Percentiles rank a stretch among this genome's conserved stretches.
phyloP scores from a whole-genome alignment of 2,888 invertebrate species.

The Thera britannica region DNA sequence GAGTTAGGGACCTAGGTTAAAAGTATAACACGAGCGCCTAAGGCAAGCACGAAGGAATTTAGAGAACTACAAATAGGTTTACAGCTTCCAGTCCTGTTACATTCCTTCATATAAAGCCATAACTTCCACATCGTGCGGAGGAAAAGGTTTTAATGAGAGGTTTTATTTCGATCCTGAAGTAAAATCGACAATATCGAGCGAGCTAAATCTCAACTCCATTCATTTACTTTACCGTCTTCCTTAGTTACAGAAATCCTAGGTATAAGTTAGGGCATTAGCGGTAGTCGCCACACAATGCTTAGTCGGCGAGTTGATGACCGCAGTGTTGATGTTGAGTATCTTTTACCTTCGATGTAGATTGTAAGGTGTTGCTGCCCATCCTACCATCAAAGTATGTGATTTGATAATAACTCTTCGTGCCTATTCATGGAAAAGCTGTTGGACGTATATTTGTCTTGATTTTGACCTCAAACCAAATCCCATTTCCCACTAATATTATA shows the following conservation, averaged over 20 bases:
- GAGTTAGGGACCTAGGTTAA: not conserved
- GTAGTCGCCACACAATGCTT: no score
- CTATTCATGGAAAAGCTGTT: no score
- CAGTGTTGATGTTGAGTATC: no score
- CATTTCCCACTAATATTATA: no score
- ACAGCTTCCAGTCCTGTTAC: slow-evolving; percentile 24
- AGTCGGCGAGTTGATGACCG: no score
- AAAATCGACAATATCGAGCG: not conserved
- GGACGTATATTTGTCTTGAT: no score
- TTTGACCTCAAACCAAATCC: no score
- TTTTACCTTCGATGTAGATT: no score
- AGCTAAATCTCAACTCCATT: not conserved
- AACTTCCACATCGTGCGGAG: slow-evolving; percentile 9
- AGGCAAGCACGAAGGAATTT: slow-evolving; percentile 13
- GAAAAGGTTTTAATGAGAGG: slow-evolving; percentile 20
- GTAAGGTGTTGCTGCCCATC: no score
- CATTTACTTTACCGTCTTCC: not conserved
- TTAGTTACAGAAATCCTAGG: not conserved
- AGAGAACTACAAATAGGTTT: slow-evolving; percentile 28
- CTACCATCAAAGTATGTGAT: no score
- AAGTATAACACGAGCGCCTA: slow-evolving; percentile 13
- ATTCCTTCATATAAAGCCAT: slow-evolving; percentile 22
- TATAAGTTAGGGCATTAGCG: no score
- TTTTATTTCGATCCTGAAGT: slow-evolving; percentile 19
- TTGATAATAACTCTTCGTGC: no score